These are phyloP conservation scores for Myocastor coypus DNA, from an alignment of 2,113 vertebrate species.

Conservation along the genomic window DNA sequence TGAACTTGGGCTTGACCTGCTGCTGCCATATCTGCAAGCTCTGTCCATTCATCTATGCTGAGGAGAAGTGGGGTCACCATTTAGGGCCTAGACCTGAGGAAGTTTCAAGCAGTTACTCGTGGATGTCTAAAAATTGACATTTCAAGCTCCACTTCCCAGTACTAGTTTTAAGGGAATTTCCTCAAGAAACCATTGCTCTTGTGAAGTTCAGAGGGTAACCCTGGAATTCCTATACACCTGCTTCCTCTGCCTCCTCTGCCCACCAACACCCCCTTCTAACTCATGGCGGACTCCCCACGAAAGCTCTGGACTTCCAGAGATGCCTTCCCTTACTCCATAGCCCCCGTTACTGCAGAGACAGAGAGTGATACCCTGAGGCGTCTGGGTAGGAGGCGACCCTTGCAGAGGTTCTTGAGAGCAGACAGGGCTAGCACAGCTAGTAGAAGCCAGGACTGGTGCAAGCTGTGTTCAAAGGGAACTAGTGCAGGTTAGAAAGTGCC, in stretches of 20 bases:
- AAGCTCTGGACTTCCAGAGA: not conserved
- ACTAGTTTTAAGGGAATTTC: not conserved
- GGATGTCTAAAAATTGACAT: not conserved
- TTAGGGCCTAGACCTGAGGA: not conserved
- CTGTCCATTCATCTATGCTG: not conserved
- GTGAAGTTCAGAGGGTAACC: not conserved
- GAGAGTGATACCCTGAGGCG: not conserved
- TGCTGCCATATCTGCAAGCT: not conserved
- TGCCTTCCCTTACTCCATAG: no score
- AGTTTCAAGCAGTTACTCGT: not conserved
- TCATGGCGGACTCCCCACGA: not conserved
- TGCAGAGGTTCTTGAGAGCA: not conserved
- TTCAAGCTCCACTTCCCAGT: not conserved
- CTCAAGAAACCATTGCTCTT: accelerated
- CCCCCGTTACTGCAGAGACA: not conserved
- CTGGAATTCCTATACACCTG: accelerated
- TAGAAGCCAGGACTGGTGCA: not conserved
- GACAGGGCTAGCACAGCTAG: accelerated
- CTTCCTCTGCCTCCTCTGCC: not conserved
- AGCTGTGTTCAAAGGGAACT: not conserved
- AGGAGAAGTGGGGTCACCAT: not conserved
- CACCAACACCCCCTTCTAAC: no score
- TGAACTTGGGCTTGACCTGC: not conserved
- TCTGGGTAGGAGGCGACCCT: no score
- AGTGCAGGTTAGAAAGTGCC: not conserved